Percentiles rank a stretch among this genome's conserved stretches.
Evolutionary conservation across 1,140 invertebrate genomes (phyloP).

Genomic region (Procambarus clarkii): DNA sequence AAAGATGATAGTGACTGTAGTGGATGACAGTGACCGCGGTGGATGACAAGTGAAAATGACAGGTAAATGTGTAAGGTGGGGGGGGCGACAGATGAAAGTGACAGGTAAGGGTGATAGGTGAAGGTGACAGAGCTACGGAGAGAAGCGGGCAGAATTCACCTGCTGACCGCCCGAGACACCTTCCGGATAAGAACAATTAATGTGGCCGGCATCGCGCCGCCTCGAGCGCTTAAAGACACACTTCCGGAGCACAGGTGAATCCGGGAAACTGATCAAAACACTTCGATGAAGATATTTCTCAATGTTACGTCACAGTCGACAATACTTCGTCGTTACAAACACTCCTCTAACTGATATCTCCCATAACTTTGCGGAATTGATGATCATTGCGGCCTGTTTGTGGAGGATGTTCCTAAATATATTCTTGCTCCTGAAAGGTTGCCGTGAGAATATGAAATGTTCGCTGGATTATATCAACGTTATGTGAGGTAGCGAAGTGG

Average conservation of each 20-base stretch:
- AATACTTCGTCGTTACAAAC: not conserved
- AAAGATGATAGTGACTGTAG: not conserved
- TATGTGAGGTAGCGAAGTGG: too few species aligned
- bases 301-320: not conserved
- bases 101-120: not conserved
- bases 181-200: slow-evolving; percentile 49
- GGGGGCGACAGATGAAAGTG: not conserved
- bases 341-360: not conserved
- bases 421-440: too few species aligned
- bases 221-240: slow-evolving; percentile 36
- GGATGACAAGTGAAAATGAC: not conserved
- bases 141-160: slow-evolving; percentile 12
- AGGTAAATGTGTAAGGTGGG: not conserved
- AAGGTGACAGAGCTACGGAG: not conserved
- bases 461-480: too few species aligned
- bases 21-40: not conserved
- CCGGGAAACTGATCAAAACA: slow-evolving; percentile 40
- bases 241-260: slow-evolving; percentile 59
- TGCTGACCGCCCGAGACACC: slow-evolving; percentile 17
- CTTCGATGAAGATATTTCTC: slow-evolving; percentile 28
- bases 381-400: too few species aligned
- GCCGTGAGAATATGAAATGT: too few species aligned
- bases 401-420: too few species aligned
- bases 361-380: too few species aligned
- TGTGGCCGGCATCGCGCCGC: slow-evolving; percentile 34